These are phyloP conservation scores for Labeo catla DNA, from an alignment of 2,113 vertebrate genomes.

Conservation along the genomic window DNA sequence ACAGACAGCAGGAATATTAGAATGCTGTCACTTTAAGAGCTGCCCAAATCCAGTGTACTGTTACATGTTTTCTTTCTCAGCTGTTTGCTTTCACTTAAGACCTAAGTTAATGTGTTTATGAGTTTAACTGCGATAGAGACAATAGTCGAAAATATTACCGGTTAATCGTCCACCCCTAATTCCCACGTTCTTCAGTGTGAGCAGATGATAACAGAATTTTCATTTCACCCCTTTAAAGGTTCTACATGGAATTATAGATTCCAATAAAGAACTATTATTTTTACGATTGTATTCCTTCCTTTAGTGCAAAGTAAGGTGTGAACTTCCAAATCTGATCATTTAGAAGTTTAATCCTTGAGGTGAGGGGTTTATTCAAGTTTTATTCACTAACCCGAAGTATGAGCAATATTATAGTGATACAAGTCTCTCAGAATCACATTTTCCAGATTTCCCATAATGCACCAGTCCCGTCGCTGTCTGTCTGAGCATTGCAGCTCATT, in stretches of 20 bases:
- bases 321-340: background rate
- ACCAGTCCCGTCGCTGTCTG: conserved; percentile 30
- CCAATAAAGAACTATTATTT: background rate
- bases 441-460: conserved; percentile 22
- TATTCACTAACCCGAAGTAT: background rate
- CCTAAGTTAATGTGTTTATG: too few species aligned
- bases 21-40: too few species aligned
- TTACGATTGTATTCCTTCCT: background rate
- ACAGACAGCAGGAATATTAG: too few species aligned
- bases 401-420: conserved; percentile 4
- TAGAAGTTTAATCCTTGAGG: background rate
- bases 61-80: too few species aligned
- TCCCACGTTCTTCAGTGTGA: background rate
- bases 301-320: background rate
- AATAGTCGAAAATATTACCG: too few species aligned
- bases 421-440: background rate
- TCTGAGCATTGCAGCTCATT: conserved; percentile 43
- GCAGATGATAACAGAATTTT: background rate
- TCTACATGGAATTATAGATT: background rate
- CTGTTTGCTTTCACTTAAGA: too few species aligned
- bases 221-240: background rate
- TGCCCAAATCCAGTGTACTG: too few species aligned
- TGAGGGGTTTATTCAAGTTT: background rate
- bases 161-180: too few species aligned
- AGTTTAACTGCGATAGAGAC: too few species aligned